phyloP scores from a whole-genome alignment of 2,113 vertebrate species.

The Casuarius casuarius region DNA sequence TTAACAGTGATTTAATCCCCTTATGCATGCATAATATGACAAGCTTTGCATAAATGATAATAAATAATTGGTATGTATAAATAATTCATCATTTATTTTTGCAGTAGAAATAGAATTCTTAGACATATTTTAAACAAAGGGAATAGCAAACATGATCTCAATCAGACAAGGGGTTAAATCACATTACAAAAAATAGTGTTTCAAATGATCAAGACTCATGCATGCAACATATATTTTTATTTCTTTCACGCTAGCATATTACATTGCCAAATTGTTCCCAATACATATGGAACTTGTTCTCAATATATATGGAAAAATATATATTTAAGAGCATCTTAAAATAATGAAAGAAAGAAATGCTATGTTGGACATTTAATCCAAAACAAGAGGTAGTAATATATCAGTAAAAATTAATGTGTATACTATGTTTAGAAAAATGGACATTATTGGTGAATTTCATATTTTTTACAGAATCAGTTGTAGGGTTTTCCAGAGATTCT shows the following conservation, averaged over 20 bases:
- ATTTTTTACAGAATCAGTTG: neutral
- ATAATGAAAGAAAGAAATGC: conserved; percentile 3
- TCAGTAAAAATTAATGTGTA: neutral
- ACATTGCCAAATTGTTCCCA: neutral
- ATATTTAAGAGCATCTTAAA: conserved; percentile 14
- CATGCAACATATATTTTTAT: conserved; percentile 22
- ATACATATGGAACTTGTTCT: neutral
- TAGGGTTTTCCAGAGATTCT: neutral
- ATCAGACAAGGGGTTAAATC: conserved; percentile 74
- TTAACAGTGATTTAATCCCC: conserved; percentile 92
- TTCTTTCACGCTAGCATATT: conserved; percentile 22
- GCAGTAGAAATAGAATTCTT: conserved; percentile 93
- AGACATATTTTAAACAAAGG: conserved; percentile 79
- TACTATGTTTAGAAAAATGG: neutral
- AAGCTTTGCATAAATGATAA: conserved; percentile 99
- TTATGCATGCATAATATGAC: conserved; percentile 98
- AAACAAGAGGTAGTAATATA: neutral
- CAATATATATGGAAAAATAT: neutral
- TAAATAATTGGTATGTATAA: conserved; percentile 99
- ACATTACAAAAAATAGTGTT: conserved; percentile 59
- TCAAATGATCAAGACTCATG: conserved; percentile 40
- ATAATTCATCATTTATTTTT: conserved; percentile 99
- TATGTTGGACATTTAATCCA: neutral
- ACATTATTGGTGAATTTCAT: neutral
- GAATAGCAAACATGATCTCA: conserved; percentile 74